Evolutionary conservation across 2,797 vertebrate genomes (phyloP), one percentile per base, ranked within the genome.

Genomic region (Orestias chungarensis): DNA sequence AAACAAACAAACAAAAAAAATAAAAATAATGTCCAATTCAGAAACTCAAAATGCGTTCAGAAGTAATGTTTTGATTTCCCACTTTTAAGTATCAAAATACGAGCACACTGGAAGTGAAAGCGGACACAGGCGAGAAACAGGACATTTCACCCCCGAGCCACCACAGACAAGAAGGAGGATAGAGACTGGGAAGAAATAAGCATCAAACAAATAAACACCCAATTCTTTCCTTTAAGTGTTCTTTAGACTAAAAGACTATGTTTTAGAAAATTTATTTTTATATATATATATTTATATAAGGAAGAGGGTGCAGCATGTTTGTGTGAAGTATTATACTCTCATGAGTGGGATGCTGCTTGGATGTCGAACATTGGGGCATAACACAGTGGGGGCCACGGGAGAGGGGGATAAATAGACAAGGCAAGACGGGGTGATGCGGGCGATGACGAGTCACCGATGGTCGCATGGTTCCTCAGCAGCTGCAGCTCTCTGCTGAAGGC

Each of bases 401-500:
- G 81, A 81, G 75, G 82, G 27, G 89, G 85, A 86, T 78, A 88
- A 86, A 87, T 91, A 91, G 92, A 93, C 91, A 92, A 95, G 94
- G 94, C 94, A 93, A 93, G 92, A 92, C 80, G 90, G 91, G 90
- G 84, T 84, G 79, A 85, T 77, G 87, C 86, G 84, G 88, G 88
- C 77, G 50, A 61, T 71, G 73, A 76, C 33, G 11, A 73, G 80
- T 81, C 70, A 75, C 61, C 14, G 38, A 66, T 71, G 76, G 75
- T 87, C 89, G 84, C 85, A 83, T 68, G 91, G 91, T 89, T 90
- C 93, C 93, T 99, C 96, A 99, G 96, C 98, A 99, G 94, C 97
- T 99, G 95, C 97, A 98, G 92, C 94, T 94, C 89, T 99, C 97
- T 0, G 95, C 95, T 44, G 97, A 95, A 62, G 95, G 92, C 94